Conservation (phyloP, 2,888 invertebrate species). For the Tethea ocularis region DNA sequence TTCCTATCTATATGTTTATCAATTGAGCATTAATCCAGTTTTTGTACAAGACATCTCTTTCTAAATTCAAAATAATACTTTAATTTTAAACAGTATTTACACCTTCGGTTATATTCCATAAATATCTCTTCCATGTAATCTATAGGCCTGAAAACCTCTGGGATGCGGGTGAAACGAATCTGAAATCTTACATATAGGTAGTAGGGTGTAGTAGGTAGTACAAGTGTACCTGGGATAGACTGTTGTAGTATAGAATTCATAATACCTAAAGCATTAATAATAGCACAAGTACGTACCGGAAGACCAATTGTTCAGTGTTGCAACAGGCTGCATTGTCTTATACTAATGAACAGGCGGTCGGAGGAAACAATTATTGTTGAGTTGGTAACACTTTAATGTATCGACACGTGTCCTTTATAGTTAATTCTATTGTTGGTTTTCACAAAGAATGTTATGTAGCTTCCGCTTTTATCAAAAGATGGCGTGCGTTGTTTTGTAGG, state of each 20-base stretch:
- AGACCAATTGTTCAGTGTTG: conserved; percentile 65
- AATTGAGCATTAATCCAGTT: no score
- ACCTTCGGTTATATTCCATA: no score
- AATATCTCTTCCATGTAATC: not conserved
- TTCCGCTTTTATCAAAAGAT: not conserved
- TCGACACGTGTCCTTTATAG: conserved; percentile 57
- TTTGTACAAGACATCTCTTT: no score
- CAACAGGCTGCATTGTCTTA: conserved; percentile 60
- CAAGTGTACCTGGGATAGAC: conserved; percentile 18
- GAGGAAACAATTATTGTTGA: conserved; percentile 80
- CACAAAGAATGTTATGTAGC: conserved; percentile 4
- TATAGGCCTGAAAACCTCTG: no score
- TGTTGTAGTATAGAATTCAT: conserved; percentile 8
- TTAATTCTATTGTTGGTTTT: not conserved
- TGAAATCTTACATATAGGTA: not conserved
- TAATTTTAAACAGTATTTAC: no score
- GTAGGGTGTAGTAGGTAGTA: not conserved
- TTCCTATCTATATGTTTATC: not conserved
- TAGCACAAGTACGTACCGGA: conserved; percentile 47
- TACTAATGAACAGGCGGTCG: conserved; percentile 56
- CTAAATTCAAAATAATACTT: no score
- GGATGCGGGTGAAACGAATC: not conserved
- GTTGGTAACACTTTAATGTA: conserved; percentile 70
- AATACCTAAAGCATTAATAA: conserved; percentile 30
- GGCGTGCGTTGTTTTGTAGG: not conserved